Conservation (phyloP, 2,888 invertebrate genomes). For the Cremastinae sp. region DNA sequence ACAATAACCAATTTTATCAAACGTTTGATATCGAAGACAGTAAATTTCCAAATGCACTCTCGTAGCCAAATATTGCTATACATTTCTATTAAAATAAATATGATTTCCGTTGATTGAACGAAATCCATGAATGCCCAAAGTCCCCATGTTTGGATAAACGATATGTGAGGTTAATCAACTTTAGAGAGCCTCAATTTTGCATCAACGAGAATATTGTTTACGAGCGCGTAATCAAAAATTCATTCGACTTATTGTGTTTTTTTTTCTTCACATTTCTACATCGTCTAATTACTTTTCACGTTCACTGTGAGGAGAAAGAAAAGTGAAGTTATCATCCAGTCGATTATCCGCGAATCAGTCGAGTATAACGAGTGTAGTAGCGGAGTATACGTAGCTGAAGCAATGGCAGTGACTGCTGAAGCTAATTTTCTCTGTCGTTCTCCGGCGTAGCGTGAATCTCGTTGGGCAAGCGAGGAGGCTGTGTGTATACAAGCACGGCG, state of each 20-base stretch:
- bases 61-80: too few relatives aligned
- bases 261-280: not conserved
- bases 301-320: constrained; percentile 57
- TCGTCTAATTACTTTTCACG: not conserved
- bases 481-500: constrained; percentile 41
- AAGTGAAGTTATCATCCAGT: constrained; percentile 61
- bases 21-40: too few relatives aligned
- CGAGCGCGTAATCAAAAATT: too few relatives aligned
- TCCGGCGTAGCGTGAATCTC: constrained; percentile 62
- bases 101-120: too few relatives aligned
- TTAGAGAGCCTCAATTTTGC: too few relatives aligned
- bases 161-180: too few relatives aligned
- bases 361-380: constrained; percentile 42
- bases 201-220: too few relatives aligned
- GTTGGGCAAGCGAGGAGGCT: constrained; percentile 49
- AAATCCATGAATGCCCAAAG: too few relatives aligned
- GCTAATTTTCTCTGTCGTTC: constrained; percentile 60
- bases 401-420: constrained; percentile 49
- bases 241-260: constrained; percentile 14
- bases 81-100: too few relatives aligned
- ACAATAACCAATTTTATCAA: too few relatives aligned
- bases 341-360: constrained; percentile 51
- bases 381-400: constrained; percentile 32
- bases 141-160: too few relatives aligned
- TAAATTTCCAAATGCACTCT: too few relatives aligned